phyloP scores from a whole-genome alignment of 2,797 vertebrate species.

The Hemitrygon akajei region DNA sequence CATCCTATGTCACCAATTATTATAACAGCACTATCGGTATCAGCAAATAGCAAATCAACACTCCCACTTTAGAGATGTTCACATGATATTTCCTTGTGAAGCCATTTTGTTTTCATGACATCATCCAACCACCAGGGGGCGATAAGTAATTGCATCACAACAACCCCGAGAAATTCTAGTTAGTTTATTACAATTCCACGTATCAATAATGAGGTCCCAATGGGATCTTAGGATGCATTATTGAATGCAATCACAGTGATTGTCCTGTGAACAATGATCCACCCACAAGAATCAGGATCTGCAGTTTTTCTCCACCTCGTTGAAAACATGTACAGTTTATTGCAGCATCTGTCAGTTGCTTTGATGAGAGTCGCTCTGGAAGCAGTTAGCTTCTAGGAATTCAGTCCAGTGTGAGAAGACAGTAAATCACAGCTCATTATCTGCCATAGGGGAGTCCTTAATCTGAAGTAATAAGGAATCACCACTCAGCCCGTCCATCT shows the following conservation, averaged over 20 bases:
- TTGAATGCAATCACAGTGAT: background rate
- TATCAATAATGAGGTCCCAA: background rate
- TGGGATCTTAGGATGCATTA: background rate
- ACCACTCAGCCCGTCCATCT: slow-evolving; percentile 25
- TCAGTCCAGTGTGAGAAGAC: background rate
- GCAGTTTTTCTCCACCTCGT: no score
- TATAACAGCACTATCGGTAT: no score
- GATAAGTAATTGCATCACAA: no score
- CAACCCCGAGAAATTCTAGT: no score
- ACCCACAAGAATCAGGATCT: background rate
- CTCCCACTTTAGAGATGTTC: no score
- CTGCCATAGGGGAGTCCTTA: background rate
- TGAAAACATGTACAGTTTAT: background rate
- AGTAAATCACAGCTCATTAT: slow-evolving; percentile 29
- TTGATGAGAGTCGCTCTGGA: background rate
- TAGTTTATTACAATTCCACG: no score
- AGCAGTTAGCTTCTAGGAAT: background rate
- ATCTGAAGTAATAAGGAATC: slow-evolving; percentile 24
- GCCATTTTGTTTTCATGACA: no score
- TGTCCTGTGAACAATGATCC: background rate
- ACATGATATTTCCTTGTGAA: no score
- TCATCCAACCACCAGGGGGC: no score
- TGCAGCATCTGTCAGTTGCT: background rate
- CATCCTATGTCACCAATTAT: no score
- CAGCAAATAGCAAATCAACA: no score